phyloP scores from a whole-genome alignment of 2,797 vertebrate species.

The Melanogrammus aeglefinus region DNA sequence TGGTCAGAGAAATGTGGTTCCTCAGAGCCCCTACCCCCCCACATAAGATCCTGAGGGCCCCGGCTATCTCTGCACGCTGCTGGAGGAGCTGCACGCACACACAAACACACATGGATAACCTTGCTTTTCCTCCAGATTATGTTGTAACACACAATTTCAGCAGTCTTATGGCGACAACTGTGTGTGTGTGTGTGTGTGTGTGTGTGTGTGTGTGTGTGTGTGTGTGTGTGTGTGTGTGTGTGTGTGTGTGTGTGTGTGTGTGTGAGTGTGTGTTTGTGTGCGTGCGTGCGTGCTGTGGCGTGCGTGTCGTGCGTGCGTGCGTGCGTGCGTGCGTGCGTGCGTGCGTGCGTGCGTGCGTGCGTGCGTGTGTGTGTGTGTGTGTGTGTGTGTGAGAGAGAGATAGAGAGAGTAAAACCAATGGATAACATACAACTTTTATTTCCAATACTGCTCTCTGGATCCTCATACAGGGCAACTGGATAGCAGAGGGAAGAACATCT shows the following conservation, averaged over 20 bases:
- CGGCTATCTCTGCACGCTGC: slow-evolving; percentile 48
- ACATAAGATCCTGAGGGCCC: slow-evolving; percentile 36
- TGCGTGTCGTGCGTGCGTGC: neutral
- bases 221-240: neutral
- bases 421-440: slow-evolving; percentile 36
- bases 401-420: neutral
- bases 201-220: neutral
- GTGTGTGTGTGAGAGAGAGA: neutral
- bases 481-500: slow-evolving; percentile 16
- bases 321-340: neutral
- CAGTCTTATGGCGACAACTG: too few relatives aligned
- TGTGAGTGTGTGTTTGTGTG: too few relatives aligned
- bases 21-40: neutral
- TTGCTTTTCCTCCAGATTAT: too few relatives aligned
- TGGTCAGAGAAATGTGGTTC: neutral
- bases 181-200: neutral
- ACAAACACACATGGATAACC: slow-evolving; percentile 11
- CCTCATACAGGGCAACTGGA: slow-evolving; percentile 38
- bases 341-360: too few relatives aligned
- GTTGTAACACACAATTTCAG: too few relatives aligned
- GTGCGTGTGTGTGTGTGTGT: neutral
- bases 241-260: neutral
- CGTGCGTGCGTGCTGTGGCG: too few relatives aligned
- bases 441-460: slow-evolving; percentile 33
- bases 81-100: slow-evolving; percentile 49